A percentile compares a stretch with the other conserved stretches of the same genome.
phyloP scores from a whole-genome alignment of 2,113 vertebrate genomes.

The Fulmarus glacialis region DNA sequence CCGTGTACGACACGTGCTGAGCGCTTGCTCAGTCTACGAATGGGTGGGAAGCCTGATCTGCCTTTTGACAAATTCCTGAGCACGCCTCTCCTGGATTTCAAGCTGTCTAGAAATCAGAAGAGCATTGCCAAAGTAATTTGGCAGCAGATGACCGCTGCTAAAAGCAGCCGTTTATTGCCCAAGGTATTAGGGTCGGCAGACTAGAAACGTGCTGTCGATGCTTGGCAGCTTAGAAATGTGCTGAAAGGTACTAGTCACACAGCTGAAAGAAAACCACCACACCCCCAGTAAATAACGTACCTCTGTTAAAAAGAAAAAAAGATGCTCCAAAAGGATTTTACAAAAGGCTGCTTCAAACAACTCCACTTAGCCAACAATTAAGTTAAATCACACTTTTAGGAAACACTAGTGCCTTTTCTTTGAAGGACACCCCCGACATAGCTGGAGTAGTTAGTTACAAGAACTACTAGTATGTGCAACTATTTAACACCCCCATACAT shows the following conservation, averaged over 20 bases:
- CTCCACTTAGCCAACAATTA: neutral
- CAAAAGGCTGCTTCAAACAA: neutral
- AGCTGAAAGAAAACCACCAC: neutral
- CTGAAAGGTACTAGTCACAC: neutral
- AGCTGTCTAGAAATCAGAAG: neutral
- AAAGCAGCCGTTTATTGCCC: neutral
- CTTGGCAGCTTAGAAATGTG: neutral
- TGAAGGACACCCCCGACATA: neutral
- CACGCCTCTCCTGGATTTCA: neutral
- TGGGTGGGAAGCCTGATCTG: neutral
- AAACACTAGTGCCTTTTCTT: neutral
- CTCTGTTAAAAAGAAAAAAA: neutral
- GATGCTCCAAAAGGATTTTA: neutral
- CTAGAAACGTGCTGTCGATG: neutral
- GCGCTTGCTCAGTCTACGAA: neutral
- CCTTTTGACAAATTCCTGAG: neutral
- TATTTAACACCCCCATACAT: neutral
- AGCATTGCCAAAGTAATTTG: neutral
- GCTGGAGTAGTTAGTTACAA: neutral
- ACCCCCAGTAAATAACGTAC: neutral
- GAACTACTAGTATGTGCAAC: neutral
- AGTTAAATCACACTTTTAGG: neutral
- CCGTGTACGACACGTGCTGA: neutral
- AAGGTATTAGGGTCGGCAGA: neutral
- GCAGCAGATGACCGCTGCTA: neutral